Evolutionary conservation across 2,113 vertebrate species (phyloP).

Genomic region (Xiphias gladius): DNA sequence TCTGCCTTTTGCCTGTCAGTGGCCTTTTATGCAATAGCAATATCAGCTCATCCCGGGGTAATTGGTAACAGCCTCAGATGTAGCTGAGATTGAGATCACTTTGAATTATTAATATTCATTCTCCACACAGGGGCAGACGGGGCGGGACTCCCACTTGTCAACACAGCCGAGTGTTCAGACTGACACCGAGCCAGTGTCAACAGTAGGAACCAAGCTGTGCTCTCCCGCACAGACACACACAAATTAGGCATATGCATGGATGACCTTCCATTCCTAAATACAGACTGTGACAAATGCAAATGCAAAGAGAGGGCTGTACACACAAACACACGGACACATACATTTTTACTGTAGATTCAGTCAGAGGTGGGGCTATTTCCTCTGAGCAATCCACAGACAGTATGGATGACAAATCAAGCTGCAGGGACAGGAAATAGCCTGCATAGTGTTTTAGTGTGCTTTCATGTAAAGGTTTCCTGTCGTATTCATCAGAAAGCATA

Average conservation of each 20-base stretch:
- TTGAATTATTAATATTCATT: slow-evolving; percentile 83
- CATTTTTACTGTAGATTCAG: slow-evolving; percentile 25
- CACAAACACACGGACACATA: slow-evolving; percentile 4
- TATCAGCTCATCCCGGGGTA: slow-evolving; percentile 73
- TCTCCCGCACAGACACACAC: slow-evolving; percentile 33
- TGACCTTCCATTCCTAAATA: slow-evolving; percentile 66
- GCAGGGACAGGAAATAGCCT: slow-evolving; percentile 38
- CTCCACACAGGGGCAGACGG: slow-evolving; percentile 60
- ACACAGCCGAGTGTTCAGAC: slow-evolving; percentile 57
- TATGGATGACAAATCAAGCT: slow-evolving; percentile 27
- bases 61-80: slow-evolving; percentile 70
- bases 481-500: slow-evolving; percentile 43
- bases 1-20: slow-evolving; percentile 54
- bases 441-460: slow-evolving; percentile 28
- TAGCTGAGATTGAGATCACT: slow-evolving; percentile 71
- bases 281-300: slow-evolving; percentile 48
- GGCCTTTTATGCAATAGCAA: slow-evolving; percentile 74
- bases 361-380: slow-evolving; percentile 55
- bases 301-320: slow-evolving; percentile 22
- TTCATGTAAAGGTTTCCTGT: slow-evolving; percentile 43
- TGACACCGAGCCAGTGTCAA: slow-evolving; percentile 76
- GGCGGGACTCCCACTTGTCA: slow-evolving; percentile 42
- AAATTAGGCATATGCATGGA: slow-evolving; percentile 45
- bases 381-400: slow-evolving; percentile 40
- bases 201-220: slow-evolving; percentile 63